Base-by-base conservation (phyloP, 2,888 invertebrate species). In the Stenchaetothrips biformis region DNA sequence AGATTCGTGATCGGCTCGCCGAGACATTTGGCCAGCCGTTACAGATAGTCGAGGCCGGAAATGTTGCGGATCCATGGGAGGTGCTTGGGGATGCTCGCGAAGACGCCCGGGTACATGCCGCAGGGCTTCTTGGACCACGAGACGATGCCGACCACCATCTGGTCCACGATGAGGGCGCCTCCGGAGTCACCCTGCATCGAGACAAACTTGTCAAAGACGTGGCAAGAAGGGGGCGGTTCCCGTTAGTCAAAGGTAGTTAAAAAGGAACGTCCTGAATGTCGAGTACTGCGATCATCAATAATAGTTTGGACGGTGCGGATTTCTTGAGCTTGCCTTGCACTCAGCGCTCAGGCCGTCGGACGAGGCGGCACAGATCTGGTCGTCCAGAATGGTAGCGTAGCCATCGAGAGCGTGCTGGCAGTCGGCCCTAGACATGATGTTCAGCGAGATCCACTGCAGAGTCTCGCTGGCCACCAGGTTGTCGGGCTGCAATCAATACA, bases 81-180 rank as follows among this genome's bases (percentile, higher is more conserved):
- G 67, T 74, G n/a, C 67, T 74, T 7, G 6, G 67, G 67, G 25
- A 74, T 21, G 67, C 67, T 25, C 25, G 67, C 25, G 67, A 74
- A 74, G 25, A 74, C 67, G 0, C 67, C 67, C 21, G 67, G 67
- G 67, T 74, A 74, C 25, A 11, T 7, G 67, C 67, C 67, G 67
- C 67, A 74, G 9, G 67, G 67, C 67, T 74, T 74, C 67, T 25
- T 74, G 9, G 67, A 74, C 67, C 67, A 74, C 21, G 67, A 74
- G 11, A 74, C 67, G 67, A 74, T 74, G 67, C 67, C 67, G 9
- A 74, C 25, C 2, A 74, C 67, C 21, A 74, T 7, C 8, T 25
- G 11, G 9, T 74, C 67, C 8, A 25, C 67, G 67, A 74, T 25
- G 25, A 74, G 67, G 9, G 67, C 67, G 67, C 67, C 67, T 25